These are phyloP conservation scores for Parnassius glacialis DNA, from an alignment of 2,888 invertebrate species.

Conservation along the genomic window DNA sequence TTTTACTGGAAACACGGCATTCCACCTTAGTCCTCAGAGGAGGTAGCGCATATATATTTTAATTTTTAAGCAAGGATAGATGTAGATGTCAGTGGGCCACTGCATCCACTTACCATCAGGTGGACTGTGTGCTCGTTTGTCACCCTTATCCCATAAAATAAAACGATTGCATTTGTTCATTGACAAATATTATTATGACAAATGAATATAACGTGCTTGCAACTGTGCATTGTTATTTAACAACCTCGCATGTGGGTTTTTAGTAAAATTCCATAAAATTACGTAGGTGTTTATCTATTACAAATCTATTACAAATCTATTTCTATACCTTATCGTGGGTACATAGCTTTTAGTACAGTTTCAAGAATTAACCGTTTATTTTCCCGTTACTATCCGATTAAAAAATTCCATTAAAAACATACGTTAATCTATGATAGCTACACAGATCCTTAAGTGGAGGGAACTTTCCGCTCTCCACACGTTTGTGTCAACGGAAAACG, in stretches of 20 bases:
- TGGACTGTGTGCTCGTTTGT: no score
- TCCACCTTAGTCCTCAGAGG: no score
- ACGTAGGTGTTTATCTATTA: not conserved
- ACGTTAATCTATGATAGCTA: constrained; percentile 55
- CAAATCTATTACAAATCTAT: constrained; percentile 17
- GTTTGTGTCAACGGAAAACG: constrained; percentile 13
- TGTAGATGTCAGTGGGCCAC: no score
- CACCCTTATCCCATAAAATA: no score
- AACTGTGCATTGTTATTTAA: not conserved
- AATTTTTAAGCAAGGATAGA: no score
- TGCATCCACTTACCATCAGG: no score
- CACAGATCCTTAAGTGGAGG: constrained; percentile 39
- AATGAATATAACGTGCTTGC: no score
- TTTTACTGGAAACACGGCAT: no score
- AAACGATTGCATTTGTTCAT: no score
- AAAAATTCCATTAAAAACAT: constrained; percentile 63
- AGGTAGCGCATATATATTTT: no score
- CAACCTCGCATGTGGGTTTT: not conserved
- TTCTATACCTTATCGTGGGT: not conserved
- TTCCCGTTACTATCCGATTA: constrained; percentile 37
- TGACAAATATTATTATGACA: no score
- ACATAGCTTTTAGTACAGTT: not conserved
- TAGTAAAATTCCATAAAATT: constrained; percentile 1
- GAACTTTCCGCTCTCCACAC: constrained; percentile 60
- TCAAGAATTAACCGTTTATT: constrained; percentile 6